Base-by-base conservation (phyloP, 2,888 invertebrate genomes). In the Ceramica pisi region DNA sequence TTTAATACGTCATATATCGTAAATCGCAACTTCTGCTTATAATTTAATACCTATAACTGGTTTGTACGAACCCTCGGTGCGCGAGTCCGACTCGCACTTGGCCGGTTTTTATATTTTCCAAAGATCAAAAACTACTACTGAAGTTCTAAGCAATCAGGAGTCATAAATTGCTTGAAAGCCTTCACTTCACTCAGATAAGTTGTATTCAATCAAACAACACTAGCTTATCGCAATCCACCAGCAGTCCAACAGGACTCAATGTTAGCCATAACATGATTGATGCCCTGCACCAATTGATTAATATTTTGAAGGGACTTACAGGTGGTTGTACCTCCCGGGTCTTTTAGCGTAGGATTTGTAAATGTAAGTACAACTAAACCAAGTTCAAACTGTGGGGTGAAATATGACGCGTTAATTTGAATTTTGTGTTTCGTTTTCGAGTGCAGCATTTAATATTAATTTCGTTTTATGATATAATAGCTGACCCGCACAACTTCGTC, bases 281-380 rank as follows among this genome's bases (percentile, higher is more conserved):
- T 64, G 41, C 48, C 16, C 21, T 44, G 56, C 41, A 55, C 50
- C 65, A 44, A 70, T 70, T 75, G 62, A 75, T 70, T 60, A 21
- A 63, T 63, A 75, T 70, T 76, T 70, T 76, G 48, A 61, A 5
- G 3, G 55, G 26, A 53, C 70, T 70, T 71, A 75, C 75, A 75
- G 77, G 77, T 75, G 75, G 75, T 75, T 75, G 77, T 50, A 77
- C 63, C 59, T 59, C 3, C 0, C 50, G 26, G 35, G 35, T 55
- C 6, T 53, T 77, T 75, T 70, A 60, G 48, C 19, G 19, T 38
- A 23, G 35, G 16, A 19, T 59, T 75, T 57, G 48, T 44, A 35
- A 9, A 50, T 21, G 2, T 23, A 19, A 14, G 19, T 35, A 53
- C 26, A 26, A n/a, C 12, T 55, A 19, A 35, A 35, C 5, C 35